Evolutionary conservation across 2,113 vertebrate genomes (phyloP), one percentile per base, ranked within the genome.

Genomic region (Micronisus gabar): DNA sequence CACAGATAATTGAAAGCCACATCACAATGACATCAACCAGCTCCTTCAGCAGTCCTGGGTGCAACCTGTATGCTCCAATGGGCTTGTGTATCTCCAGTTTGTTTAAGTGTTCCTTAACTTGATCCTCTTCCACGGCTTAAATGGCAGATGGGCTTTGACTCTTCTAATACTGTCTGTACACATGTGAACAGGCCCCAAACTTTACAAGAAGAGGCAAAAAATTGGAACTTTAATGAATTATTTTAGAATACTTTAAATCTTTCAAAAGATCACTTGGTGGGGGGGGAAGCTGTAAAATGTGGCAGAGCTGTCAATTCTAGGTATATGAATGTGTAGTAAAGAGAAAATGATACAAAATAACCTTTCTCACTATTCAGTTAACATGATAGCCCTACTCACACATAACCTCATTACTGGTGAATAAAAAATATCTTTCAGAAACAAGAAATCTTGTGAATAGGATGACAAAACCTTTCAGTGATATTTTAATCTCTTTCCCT

Each of bases 11-110:
- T 79, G 22, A 52, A 14, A 50, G 18, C 29, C 11, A 13, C 13
- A 13, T 47, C 3, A 1, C 0, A 2, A 45, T 56, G 53, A 34
- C 4, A 61, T 17, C n/a, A 75, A 3, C 10, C 20, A 71, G 3
- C 8, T 86, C 6, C 30, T 85, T 71, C 40, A 26, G 25, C 14
- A 36, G 41, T 43, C 9, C 0, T 50, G 11, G 8, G 5, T 48
- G 30, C 11, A 79, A 30, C 6, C 34, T 56, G 5, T 53, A 10
- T 1, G 2, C 10, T 61, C 3, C 16, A 4, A 6, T 15, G 11
- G 17, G 6, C 26, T 74, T 43, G 4, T 29, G 10, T 29, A 27
- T 32, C 7, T 43, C 15, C 15, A 65, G 7, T 41, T 81, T 71
- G 8, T 40, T 70, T 40, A 66, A 21, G 2, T 43, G 11, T 29